Conservation (phyloP, 2,113 vertebrate species). For the Vidua chalybeata region DNA sequence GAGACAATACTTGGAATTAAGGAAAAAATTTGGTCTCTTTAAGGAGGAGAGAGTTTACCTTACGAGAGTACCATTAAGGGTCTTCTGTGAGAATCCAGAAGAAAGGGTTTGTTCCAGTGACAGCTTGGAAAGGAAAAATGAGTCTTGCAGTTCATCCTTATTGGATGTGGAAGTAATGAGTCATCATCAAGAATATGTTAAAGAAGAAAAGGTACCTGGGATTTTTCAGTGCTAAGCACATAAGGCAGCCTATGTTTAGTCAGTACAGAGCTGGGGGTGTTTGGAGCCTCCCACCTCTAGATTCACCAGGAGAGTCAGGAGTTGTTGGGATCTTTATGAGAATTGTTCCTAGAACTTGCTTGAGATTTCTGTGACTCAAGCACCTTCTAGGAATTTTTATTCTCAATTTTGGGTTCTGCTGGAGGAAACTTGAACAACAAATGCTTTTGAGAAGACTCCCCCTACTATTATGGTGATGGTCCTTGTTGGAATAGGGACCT, state of each 20-base stretch:
- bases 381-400: not conserved
- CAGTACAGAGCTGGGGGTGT: not conserved
- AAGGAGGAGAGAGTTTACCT: constrained; percentile 75
- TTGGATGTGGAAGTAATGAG: not conserved
- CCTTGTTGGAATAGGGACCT: not conserved
- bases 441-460: not conserved
- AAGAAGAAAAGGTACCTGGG: constrained; percentile 66
- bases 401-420: not conserved
- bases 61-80: constrained; percentile 57
- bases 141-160: not conserved
- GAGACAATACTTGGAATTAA: constrained; percentile 69
- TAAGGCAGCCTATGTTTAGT: not conserved
- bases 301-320: not conserved
- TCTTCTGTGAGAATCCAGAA: not conserved
- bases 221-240: not conserved
- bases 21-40: constrained; percentile 70
- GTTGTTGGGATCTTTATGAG: not conserved
- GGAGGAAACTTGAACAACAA: not conserved
- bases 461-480: not conserved
- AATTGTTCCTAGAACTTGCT: not conserved
- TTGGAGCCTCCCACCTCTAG: not conserved
- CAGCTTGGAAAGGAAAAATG: constrained; percentile 11
- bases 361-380: not conserved
- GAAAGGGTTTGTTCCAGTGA: constrained; percentile 25
- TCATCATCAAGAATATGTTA: constrained; percentile 4